A percentile compares a stretch with the other conserved stretches of the same genome.
Conservation (phyloP, 2,888 invertebrate species). For the Drosophila pegasa region DNA sequence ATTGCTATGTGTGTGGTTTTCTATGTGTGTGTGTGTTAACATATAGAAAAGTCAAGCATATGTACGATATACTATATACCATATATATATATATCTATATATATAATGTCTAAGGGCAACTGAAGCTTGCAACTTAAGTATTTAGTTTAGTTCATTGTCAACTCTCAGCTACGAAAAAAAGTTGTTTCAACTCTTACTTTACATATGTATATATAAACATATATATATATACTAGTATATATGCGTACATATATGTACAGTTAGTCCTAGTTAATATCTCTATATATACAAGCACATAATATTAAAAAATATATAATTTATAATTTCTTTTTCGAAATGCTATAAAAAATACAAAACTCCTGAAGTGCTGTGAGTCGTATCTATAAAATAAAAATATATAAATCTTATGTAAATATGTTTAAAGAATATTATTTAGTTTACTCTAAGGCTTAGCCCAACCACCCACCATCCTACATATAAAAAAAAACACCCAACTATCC, state of each 20-base stretch:
- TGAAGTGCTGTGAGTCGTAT: conserved; percentile 83
- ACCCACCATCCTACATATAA: conserved; percentile 27
- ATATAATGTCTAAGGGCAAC: conserved; percentile 34
- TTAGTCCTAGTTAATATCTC: conserved; percentile 50
- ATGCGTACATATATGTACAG: conserved; percentile 46
- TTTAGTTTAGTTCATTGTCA: conserved; percentile 61
- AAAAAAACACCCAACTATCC: conserved; percentile 6
- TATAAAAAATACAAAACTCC: conserved; percentile 57
- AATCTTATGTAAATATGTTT: conserved; percentile 17
- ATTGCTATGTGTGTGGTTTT: conserved; percentile 4
- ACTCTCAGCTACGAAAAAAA: conserved; percentile 41
- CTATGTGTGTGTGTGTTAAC: conserved; percentile 11
- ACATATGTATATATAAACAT: conserved; percentile 24
- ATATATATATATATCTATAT: conserved; percentile 6
- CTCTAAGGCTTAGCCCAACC: conserved; percentile 25
- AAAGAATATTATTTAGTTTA: conserved; percentile 18
- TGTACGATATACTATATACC: conserved; percentile 40
- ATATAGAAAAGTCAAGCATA: conserved; percentile 47
- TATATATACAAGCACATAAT: conserved; percentile 39
- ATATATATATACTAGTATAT: conserved; percentile 29
- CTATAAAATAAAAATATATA: conserved; percentile 40
- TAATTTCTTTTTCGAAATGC: conserved; percentile 57
- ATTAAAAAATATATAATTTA: conserved; percentile 28
- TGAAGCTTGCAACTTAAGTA: conserved; percentile 60
- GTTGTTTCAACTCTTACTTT: conserved; percentile 46